Base-by-base conservation (phyloP, 2,888 invertebrate genomes). In the Eupithecia tripunctaria region DNA sequence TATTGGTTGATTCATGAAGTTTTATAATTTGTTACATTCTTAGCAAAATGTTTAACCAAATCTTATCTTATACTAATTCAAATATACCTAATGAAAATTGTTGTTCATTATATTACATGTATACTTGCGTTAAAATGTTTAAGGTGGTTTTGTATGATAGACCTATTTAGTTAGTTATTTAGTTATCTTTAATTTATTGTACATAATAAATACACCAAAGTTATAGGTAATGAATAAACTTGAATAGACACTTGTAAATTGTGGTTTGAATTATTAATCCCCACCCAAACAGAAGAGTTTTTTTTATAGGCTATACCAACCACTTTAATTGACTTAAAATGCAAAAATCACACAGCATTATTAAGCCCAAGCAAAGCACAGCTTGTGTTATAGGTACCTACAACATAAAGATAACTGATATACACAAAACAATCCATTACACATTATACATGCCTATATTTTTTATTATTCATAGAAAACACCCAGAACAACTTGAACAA, bases 121-220 rank as follows among this genome's bases (percentile, higher is more conserved):
- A 83, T 83, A 84, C 82, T 87, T 84, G 77, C 62, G 73, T 76
- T 74, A 68, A 81, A 66, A 82, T 82, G 82, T 86, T 82, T 84
- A 84, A 85, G 82, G 83, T 85, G 84, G 84, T 88, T 87, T 84
- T 90, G 88, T 92, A 89, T 86, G 83, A 88, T 87, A 89, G 81
- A 87, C 85, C 82, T 88, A 85, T 85, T 86, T 25, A 56, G 25
- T 56, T 56, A 56, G 12, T 86, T 86, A 84, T 80, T 86, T 91
- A 89, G 88, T 90, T 91, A 84, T 86, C 87, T 82, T 89, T 90
- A 91, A 91, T 92, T 92, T 93, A 91, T 92, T 92, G 90, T 93
- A 90, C 90, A 92, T 93, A 93, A 91, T 91, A 91, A 91, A 92
- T 86, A 94, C 91, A 94, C 94, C 94, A 94, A 94, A 94, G 94